phyloP scores from a whole-genome alignment of 2,113 vertebrate genomes.

The Chaetorhynchus papuensis region DNA sequence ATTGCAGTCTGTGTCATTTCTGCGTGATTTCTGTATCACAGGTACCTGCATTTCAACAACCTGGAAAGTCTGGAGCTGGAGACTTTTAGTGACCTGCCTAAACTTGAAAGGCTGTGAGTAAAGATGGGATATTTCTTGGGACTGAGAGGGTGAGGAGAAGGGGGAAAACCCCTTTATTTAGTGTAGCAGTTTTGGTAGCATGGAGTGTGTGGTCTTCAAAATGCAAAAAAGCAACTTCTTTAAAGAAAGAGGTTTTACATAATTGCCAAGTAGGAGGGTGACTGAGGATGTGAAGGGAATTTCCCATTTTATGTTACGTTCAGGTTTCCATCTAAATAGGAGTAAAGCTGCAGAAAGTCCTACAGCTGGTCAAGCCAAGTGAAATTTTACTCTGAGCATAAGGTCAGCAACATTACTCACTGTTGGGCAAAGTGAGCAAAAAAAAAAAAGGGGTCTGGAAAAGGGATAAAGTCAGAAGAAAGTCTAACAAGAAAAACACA shows the following conservation, averaged over 20 bases:
- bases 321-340: not conserved
- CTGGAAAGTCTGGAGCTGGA: conserved; percentile 84
- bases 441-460: not conserved
- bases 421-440: not conserved
- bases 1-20: not conserved
- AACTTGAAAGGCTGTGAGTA: conserved; percentile 90
- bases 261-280: not conserved
- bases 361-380: not conserved
- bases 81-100: conserved; percentile 86
- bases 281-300: not conserved
- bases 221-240: not conserved
- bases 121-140: not conserved
- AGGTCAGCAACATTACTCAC: conserved; percentile 38
- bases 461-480: not conserved
- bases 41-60: conserved; percentile 93
- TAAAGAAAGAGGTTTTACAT: not conserved
- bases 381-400: not conserved
- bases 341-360: not conserved
- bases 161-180: not conserved
- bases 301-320: not conserved
- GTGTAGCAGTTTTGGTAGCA: not conserved
- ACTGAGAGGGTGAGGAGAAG: not conserved
- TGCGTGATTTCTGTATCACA: conserved; percentile 43
- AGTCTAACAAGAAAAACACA: not conserved
- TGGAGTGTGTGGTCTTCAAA: not conserved